Evolutionary conservation across 2,113 vertebrate genomes (phyloP).

Genomic region (Macquaria australasica): DNA sequence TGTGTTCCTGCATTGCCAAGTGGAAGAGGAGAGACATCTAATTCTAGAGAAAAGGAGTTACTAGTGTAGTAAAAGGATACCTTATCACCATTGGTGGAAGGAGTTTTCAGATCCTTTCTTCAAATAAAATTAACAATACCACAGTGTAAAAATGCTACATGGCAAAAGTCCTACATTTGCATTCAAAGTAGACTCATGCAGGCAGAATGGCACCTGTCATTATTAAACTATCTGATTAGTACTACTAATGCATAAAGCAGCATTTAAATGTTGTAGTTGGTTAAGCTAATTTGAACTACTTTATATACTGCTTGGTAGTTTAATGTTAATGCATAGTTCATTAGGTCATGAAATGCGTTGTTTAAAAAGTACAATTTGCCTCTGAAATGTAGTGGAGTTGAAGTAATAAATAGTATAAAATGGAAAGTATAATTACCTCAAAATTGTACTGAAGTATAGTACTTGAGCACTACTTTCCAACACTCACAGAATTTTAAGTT

Average conservation of each 20-base stretch:
- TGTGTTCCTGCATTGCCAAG: background rate
- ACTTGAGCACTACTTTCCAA: background rate
- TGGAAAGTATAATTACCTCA: background rate
- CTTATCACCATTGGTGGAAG: background rate
- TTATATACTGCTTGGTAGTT: background rate
- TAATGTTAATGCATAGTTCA: background rate
- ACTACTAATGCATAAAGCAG: background rate
- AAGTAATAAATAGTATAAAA: background rate
- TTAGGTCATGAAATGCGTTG: background rate
- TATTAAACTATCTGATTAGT: background rate
- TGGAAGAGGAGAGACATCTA: background rate
- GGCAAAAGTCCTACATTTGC: background rate
- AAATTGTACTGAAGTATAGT: background rate
- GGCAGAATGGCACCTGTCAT: background rate
- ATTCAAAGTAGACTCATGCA: background rate
- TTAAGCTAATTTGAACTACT: background rate
- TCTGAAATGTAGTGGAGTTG: background rate
- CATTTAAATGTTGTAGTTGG: background rate
- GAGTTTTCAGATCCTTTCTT: background rate
- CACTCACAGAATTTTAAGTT: background rate
- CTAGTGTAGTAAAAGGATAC: no score
- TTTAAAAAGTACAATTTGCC: background rate
- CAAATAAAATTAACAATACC: background rate
- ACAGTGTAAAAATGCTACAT: background rate
- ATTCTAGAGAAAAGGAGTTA: background rate